A percentile compares a stretch with the other conserved stretches of the same genome.
These are phyloP conservation scores for Stenotaenia linearis DNA, from an alignment of 2,888 invertebrate genomes.

Conservation along the genomic window DNA sequence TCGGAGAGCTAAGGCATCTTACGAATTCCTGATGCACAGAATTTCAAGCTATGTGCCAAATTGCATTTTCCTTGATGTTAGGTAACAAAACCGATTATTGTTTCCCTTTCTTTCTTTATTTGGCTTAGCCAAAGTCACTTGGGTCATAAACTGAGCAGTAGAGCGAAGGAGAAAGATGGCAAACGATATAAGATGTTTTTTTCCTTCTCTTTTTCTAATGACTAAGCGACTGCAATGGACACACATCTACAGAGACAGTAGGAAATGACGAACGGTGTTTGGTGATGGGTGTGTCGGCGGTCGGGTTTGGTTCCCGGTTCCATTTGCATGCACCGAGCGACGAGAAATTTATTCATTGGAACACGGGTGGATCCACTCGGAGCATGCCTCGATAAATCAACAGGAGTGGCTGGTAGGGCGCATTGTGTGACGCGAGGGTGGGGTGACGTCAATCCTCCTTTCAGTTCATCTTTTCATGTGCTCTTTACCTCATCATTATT, in stretches of 20 bases:
- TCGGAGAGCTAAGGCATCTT: too few relatives aligned
- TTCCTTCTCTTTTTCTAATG: neutral
- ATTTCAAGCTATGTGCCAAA: neutral
- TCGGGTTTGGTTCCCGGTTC: neutral
- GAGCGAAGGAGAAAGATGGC: neutral
- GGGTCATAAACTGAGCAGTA: neutral
- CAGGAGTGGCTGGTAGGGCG: neutral
- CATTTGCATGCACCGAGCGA: conserved; percentile 6
- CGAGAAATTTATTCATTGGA: conserved; percentile 15
- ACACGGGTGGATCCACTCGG: conserved; percentile 19
- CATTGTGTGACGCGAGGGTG: neutral
- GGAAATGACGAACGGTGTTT: conserved; percentile 11
- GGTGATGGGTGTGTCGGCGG: conserved; percentile 11
- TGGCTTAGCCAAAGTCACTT: neutral
- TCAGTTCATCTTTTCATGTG: neutral
- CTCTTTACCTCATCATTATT: neutral
- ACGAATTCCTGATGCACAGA: too few relatives aligned
- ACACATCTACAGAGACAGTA: neutral
- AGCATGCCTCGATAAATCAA: conserved; percentile 7
- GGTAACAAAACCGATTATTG: neutral
- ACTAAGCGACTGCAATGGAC: neutral
- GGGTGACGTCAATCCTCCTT: neutral
- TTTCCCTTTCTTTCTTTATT: neutral
- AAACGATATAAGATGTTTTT: neutral
- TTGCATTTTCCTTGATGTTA: neutral